Percentiles rank a stretch among this genome's conserved stretches.
These are phyloP conservation scores for Acanthisitta chloris DNA, from an alignment of 2,113 vertebrate genomes.

Conservation along the genomic window DNA sequence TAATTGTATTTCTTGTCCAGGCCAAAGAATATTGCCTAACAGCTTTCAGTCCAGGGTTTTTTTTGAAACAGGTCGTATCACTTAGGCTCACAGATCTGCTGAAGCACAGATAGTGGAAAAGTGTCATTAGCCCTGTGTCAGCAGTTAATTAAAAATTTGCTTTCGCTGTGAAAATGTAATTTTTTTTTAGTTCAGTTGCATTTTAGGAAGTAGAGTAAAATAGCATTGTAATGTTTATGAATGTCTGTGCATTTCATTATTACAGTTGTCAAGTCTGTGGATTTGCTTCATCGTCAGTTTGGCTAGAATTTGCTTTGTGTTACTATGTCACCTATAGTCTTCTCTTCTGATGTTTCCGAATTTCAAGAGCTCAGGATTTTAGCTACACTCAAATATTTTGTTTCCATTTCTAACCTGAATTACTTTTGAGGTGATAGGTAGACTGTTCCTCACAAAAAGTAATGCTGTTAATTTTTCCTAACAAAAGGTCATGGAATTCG, in stretches of 20 bases:
- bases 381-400: not conserved
- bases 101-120: not conserved
- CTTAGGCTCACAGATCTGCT: not conserved
- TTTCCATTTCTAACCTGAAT: not conserved
- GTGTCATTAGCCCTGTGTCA: not conserved
- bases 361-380: not conserved
- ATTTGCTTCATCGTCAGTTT: not conserved
- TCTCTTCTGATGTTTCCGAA: not conserved
- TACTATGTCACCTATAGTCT: not conserved
- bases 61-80: not conserved
- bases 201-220: not conserved
- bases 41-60: not conserved
- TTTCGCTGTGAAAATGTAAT: not conserved
- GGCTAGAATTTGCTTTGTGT: not conserved
- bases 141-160: not conserved
- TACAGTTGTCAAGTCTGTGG: not conserved
- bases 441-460: not conserved
- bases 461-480: not conserved
- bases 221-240: not conserved
- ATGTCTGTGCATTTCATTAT: not conserved
- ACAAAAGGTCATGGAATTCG: not conserved
- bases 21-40: not conserved
- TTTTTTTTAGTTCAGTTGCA: not conserved
- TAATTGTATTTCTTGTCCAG: not conserved
- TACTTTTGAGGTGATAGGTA: not conserved